Conservation (phyloP, 2,113 vertebrate genomes). For the Ammodramus savannarum region DNA sequence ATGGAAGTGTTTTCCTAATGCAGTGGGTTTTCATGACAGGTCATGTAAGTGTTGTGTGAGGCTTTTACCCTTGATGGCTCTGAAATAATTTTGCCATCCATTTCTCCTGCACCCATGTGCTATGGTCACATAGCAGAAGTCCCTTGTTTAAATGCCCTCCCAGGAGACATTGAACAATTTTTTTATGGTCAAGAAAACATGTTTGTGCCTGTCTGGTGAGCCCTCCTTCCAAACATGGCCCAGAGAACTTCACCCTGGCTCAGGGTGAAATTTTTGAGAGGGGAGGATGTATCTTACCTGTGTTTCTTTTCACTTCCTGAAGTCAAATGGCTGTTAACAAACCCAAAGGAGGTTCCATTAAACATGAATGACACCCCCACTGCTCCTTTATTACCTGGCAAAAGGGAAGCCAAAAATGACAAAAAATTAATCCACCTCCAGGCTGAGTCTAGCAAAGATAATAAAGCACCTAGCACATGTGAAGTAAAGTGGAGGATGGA, state of each 20-base stretch:
- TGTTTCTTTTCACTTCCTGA: constrained; percentile 97
- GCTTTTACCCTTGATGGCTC: not conserved
- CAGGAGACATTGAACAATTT: not conserved
- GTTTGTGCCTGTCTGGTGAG: not conserved
- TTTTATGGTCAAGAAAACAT: not conserved
- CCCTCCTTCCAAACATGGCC: not conserved
- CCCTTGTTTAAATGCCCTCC: not conserved
- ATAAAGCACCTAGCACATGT: not conserved
- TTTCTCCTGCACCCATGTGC: not conserved
- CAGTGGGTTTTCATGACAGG: not conserved
- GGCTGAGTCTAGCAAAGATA: not conserved
- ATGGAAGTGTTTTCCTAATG: not conserved
- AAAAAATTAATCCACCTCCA: not conserved
- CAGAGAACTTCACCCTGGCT: not conserved
- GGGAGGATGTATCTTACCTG: constrained; percentile 73
- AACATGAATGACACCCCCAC: constrained; percentile 98
- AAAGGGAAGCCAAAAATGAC: constrained; percentile 19
- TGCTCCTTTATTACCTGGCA: constrained; percentile 91
- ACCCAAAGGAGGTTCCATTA: constrained; percentile 95
- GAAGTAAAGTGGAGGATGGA: not conserved
- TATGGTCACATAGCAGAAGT: not conserved
- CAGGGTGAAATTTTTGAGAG: not conserved
- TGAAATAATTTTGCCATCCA: not conserved
- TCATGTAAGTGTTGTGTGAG: not conserved
- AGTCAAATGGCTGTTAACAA: constrained; percentile 97